Evolutionary conservation across 2,797 vertebrate genomes (phyloP), one percentile per base, ranked within the genome.

Genomic region (Sebastes iracundus): DNA sequence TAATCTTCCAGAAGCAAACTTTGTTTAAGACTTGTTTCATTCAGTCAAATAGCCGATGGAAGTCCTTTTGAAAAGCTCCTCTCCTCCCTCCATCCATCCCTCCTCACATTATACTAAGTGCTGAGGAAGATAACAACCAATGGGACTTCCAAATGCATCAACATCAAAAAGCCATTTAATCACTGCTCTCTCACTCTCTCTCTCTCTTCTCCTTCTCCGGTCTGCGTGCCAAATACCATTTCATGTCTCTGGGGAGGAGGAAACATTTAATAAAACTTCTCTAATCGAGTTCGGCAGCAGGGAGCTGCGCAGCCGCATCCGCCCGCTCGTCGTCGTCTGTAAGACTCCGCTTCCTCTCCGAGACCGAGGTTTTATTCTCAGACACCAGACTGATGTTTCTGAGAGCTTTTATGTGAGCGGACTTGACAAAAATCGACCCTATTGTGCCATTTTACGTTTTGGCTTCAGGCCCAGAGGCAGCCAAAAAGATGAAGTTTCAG

Each of bases 101-200:
- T 84, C 79, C 81, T 82, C 83, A 76, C 77, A 89, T 91, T 88
- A 87, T 55, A 66, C 81, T 87, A 84, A 91, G 91, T 90, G 84
- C 87, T 81, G 49, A n/a, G 72, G 74, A 85, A 87, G 90, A 93
- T 92, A 92, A 87, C 86, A 92, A 81, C 87, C 90, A 89, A 89
- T 68, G 90, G 85, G 92, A 91, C 88, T 81, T 93, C 91, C 77
- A 82, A 85, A 93, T 81, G 88, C 86, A 91, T 89, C 87, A 86
- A 72, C 91, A 92, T 94, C 91, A 93, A 93, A 93, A 90, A 88
- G 87, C 90, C 86, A 92, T 93, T 93, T 89, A 94, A 94, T 94
- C 81, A 83, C 16, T 20, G 27, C 80, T 27, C 66, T 64, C 75
- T 14, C 35, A 53, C 53, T 33, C 61, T 28, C 35, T 58, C 71